Conservation (phyloP, 2,797 vertebrate species). For the Naso thynnoides region DNA sequence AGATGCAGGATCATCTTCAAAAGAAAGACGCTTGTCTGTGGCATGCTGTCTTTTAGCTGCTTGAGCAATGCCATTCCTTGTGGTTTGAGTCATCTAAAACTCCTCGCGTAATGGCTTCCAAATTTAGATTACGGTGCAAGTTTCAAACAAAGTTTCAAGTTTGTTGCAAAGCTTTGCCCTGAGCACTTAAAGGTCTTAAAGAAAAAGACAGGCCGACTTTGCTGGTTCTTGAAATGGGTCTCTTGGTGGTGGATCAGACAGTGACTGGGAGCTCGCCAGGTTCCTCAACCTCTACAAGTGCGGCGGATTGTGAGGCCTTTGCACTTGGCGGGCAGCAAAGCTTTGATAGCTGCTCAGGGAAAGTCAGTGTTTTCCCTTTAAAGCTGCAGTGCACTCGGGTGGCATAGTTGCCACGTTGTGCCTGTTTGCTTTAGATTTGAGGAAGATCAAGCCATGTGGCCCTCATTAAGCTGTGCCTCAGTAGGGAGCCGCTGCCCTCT, state of each 20-base stretch:
- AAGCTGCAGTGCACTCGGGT: constrained; percentile 63
- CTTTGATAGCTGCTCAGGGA: constrained; percentile 58
- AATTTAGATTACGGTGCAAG: constrained; percentile 61
- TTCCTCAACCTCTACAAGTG: constrained; percentile 24
- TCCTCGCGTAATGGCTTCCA: constrained; percentile 51
- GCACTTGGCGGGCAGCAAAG: constrained; percentile 68
- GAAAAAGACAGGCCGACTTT: constrained; percentile 25
- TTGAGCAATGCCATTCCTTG: constrained; percentile 61
- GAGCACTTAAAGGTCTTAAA: constrained; percentile 36
- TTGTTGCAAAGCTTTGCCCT: constrained; percentile 35
- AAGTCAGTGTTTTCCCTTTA: constrained; percentile 75
- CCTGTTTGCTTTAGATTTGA: constrained; percentile 82
- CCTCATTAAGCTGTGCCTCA: constrained; percentile 55
- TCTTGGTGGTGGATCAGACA: constrained; percentile 16
- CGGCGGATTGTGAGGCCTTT: constrained; percentile 64
- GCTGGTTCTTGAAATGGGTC: constrained; percentile 24
- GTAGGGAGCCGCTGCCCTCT: constrained; percentile 25
- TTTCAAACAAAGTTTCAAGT: constrained; percentile 57
- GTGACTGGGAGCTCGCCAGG: constrained; percentile 36
- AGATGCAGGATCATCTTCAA: constrained; percentile 73
- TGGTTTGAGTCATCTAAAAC: constrained; percentile 64
- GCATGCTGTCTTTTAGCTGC: constrained; percentile 68
- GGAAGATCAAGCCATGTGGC: constrained; percentile 64
- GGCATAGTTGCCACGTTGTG: constrained; percentile 51
- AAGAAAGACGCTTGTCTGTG: constrained; percentile 68